Conservation (phyloP, 2,888 invertebrate genomes). For the Eupithecia dodoneata region DNA sequence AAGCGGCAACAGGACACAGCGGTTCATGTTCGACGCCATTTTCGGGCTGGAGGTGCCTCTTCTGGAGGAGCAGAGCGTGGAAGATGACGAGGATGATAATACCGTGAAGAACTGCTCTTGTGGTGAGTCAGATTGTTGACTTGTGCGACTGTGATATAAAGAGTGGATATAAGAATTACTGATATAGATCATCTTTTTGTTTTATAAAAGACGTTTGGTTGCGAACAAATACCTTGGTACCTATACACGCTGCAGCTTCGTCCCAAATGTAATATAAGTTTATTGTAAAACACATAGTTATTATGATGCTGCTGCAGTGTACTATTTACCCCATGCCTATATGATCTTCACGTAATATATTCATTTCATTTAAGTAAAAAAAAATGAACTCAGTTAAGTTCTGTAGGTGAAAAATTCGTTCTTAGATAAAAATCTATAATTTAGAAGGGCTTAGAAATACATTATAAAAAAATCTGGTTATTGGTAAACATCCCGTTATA, state of each 20-base stretch:
- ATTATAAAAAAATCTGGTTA: too few species aligned
- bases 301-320: too few species aligned
- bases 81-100: slow-evolving; percentile 84
- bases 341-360: too few species aligned
- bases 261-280: too few species aligned
- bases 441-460: too few species aligned
- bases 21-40: slow-evolving; percentile 89
- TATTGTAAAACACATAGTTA: too few species aligned
- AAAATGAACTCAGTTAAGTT: neutral
- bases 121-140: slow-evolving; percentile 78
- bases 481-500: too few species aligned
- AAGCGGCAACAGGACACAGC: slow-evolving; percentile 83
- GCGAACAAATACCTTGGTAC: neutral
- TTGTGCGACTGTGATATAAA: neutral
- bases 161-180: neutral
- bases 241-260: neutral
- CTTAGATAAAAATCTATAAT: neutral
- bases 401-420: neutral
- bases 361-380: too few species aligned
- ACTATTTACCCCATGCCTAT: too few species aligned
- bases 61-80: slow-evolving; percentile 83
- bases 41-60: slow-evolving; percentile 86
- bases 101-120: slow-evolving; percentile 88
- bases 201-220: neutral
- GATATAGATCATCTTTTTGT: neutral